Evolutionary conservation across 2,113 vertebrate genomes (phyloP), one percentile per base, ranked within the genome.

Genomic region (Tonatia bakeri): DNA sequence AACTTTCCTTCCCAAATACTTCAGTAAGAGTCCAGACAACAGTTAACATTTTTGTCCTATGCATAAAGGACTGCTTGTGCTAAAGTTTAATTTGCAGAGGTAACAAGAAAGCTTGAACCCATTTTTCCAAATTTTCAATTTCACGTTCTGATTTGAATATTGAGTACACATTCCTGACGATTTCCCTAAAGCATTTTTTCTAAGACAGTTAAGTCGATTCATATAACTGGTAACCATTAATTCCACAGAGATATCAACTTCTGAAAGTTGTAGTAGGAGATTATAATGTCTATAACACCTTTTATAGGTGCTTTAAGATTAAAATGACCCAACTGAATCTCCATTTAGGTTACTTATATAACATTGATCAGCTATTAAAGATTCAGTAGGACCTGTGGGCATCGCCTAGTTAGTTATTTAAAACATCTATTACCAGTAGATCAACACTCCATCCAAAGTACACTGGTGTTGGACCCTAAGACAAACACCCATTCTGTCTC

Each of bases 331-430:
- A 65, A 91, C 38, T 87, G 45, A 20, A 72, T 87, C 73, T 56
- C 90, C 56, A 90, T 31, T 73, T 61, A 91, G 64, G 50, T 69
- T 92, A 75, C 64, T 88, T 83, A 87, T 10, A n/a, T 31, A 95
- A 77, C 33, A 94, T 86, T 47, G 52, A 16, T 83, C 28, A 52
- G 85, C 54, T 94, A 43, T 36, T 83, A 73, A 84, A 93, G 50
- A 80, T 22, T 79, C 59, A 84, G 52, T 3, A 81, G 31, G 59
- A 45, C 70, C n/a, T 67, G 38, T 75, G 54, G 69, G 36, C 50
- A 43, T 59, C 36, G 87, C 90, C 73, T 96, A 70, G 24, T 90
- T 90, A 64, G 38, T 50, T 87, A 80, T 65, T 52, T n/a, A 54
- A 94, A 97, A 79, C n/a, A 75, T 54, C 24, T 52, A 50, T 38